These are phyloP conservation scores for Suricata suricatta DNA, from an alignment of 2,113 vertebrate genomes.

Conservation along the genomic window DNA sequence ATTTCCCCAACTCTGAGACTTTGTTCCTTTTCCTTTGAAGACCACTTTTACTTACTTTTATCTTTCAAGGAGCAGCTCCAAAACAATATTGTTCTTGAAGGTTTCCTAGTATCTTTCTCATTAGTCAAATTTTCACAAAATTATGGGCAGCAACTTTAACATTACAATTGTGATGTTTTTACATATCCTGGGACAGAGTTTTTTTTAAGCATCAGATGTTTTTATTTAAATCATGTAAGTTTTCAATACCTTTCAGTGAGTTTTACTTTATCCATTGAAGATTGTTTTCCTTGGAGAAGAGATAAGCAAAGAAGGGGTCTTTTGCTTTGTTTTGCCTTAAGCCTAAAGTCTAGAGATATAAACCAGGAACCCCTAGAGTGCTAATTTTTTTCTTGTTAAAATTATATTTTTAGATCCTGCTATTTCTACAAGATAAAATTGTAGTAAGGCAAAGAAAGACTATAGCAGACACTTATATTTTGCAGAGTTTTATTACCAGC, in stretches of 20 bases:
- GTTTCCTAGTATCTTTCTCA: not conserved
- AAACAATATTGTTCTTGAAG: not conserved
- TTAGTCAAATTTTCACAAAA: not conserved
- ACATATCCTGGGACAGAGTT: not conserved
- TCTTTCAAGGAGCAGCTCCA: not conserved
- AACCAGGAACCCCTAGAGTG: not conserved
- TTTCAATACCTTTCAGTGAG: not conserved
- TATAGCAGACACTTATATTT: not conserved
- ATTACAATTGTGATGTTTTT: not conserved
- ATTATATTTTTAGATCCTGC: not conserved
- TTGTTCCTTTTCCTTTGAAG: not conserved
- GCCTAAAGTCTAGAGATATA: not conserved
- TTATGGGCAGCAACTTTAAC: not conserved
- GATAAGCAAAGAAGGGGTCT: not conserved
- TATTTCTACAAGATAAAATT: not conserved
- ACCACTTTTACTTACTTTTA: not conserved
- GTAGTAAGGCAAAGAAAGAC: not conserved
- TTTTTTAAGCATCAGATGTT: constrained; percentile 41
- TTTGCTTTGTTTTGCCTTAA: constrained; percentile 13
- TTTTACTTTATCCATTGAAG: not conserved
- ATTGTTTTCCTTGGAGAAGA: constrained; percentile 12
- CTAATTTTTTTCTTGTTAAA: not conserved
- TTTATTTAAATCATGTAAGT: not conserved
- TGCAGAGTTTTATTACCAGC: not conserved
- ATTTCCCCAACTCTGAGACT: not conserved